A percentile compares a stretch with the other conserved stretches of the same genome.
Conservation (phyloP, 92 coral and sea anemone genomes). For the Porites rus region DNA sequence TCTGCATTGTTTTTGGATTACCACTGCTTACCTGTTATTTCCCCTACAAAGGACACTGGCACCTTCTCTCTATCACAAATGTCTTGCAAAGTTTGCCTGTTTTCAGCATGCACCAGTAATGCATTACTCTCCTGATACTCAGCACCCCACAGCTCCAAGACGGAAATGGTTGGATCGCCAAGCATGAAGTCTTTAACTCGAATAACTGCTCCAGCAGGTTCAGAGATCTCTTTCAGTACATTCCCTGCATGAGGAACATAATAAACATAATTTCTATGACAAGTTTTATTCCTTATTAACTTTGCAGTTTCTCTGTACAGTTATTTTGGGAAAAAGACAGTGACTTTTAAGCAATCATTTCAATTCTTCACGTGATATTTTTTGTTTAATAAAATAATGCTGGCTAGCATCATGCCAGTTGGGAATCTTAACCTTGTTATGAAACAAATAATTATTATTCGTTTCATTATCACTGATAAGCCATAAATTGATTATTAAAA, state of each 20-base stretch:
- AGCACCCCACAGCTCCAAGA: constrained; percentile 98
- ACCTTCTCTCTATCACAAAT: constrained; percentile 95
- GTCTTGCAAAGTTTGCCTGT: constrained; percentile 62
- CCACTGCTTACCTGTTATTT: constrained; percentile 79
- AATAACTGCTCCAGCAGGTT: constrained; percentile 96
- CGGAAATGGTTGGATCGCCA: constrained; percentile 98
- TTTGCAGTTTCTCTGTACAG: no score
- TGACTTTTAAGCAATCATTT: no score
- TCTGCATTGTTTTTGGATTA: background rate
- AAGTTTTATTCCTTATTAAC: no score
- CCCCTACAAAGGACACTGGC: constrained; percentile 93
- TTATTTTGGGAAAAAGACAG: no score
- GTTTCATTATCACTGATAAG: background rate
- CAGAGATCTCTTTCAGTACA: constrained; percentile 94
- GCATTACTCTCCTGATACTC: constrained; percentile 99
- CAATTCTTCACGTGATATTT: no score
- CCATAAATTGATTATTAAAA: background rate
- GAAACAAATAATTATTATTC: no score
- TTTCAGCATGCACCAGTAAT: constrained; percentile 76
- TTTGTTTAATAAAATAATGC: no score
- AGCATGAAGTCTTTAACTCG: constrained; percentile 79
- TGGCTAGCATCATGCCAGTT: no score
- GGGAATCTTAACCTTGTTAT: no score
- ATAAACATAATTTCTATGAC: no score
- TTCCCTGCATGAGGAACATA: constrained; percentile 60